Evolutionary conservation across 2,888 invertebrate species (phyloP).

Genomic region (Carterocephalus palaemon): DNA sequence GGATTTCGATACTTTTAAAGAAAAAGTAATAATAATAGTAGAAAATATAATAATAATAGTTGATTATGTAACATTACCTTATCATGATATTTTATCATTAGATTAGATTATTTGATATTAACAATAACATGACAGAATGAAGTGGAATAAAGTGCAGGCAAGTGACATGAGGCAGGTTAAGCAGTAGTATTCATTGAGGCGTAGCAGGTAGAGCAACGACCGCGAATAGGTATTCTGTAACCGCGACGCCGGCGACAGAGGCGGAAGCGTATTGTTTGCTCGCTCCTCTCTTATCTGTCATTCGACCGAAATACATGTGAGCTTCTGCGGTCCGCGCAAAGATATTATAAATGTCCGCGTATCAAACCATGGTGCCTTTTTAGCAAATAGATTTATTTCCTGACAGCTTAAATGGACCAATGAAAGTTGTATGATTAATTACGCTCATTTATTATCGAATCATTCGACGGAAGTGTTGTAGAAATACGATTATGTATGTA

Average conservation of each 20-base stretch:
- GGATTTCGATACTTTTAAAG: no score
- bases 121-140: no score
- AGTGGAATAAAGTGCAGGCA: no score
- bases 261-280: slow-evolving; percentile 57
- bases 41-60: no score
- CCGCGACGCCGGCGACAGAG: slow-evolving; percentile 41
- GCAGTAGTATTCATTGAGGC: slow-evolving; percentile 18
- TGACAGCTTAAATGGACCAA: slow-evolving; percentile 18
- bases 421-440: slow-evolving; percentile 16
- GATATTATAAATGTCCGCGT: no score
- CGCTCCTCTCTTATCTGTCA: slow-evolving; percentile 24
- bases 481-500: not conserved
- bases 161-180: no score
- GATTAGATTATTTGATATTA: no score
- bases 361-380: slow-evolving; percentile 19
- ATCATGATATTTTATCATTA: no score
- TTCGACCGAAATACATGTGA: slow-evolving; percentile 23
- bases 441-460: slow-evolving; percentile 16
- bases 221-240: slow-evolving; percentile 26
- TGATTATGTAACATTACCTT: no score
- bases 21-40: no score
- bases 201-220: slow-evolving; percentile 27
- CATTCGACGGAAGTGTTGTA: slow-evolving; percentile 13
- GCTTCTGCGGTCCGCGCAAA: slow-evolving; percentile 5
- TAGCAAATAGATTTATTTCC: slow-evolving; percentile 22